phyloP scores from a whole-genome alignment of 2,797 vertebrate genomes.

The Sparidentex hasta region DNA sequence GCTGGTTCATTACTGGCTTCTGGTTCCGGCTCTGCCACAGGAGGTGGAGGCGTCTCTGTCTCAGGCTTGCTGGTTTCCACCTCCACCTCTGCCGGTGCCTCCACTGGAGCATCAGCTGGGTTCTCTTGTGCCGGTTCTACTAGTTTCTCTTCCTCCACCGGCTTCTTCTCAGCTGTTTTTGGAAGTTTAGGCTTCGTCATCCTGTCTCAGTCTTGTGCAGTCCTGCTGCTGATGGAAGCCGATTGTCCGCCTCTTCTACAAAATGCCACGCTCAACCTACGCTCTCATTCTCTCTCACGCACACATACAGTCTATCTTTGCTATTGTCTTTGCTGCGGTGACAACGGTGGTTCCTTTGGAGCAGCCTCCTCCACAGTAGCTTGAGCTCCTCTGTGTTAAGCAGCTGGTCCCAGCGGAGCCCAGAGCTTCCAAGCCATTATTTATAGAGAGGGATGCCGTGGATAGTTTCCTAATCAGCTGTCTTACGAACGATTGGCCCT shows the following conservation, averaged over 20 bases:
- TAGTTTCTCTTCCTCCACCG: constrained; percentile 53
- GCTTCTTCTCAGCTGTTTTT: constrained; percentile 80
- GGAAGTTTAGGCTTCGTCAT: constrained; percentile 83
- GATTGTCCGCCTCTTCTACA: constrained; percentile 21
- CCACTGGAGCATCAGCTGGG: constrained; percentile 15
- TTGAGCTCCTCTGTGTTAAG: constrained; percentile 55
- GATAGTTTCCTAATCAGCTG: constrained; percentile 84
- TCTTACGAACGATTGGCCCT: constrained; percentile 67
- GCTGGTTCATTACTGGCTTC: constrained; percentile 23
- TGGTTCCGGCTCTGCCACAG: constrained; percentile 25
- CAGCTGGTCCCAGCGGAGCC: constrained; percentile 65
- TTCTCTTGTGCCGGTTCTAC: constrained; percentile 37
- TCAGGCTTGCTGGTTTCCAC: constrained; percentile 26
- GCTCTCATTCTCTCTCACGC: constrained; percentile 26
- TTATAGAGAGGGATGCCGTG: constrained; percentile 82
- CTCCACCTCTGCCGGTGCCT: constrained; percentile 25
- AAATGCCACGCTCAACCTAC: constrained; percentile 33
- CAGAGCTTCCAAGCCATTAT: constrained; percentile 75
- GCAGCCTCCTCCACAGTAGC: constrained; percentile 59
- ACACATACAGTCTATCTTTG: constrained; percentile 36
- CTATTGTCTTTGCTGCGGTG: constrained; percentile 49
- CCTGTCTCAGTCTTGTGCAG: constrained; percentile 18
- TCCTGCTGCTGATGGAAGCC: constrained; percentile 26
- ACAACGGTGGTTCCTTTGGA: constrained; percentile 55
- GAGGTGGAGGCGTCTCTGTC: constrained; percentile 19